Evolutionary conservation across 1,140 invertebrate species (phyloP), one percentile per base, ranked within the genome.

Genomic region (Neodiprion fabricii): DNA sequence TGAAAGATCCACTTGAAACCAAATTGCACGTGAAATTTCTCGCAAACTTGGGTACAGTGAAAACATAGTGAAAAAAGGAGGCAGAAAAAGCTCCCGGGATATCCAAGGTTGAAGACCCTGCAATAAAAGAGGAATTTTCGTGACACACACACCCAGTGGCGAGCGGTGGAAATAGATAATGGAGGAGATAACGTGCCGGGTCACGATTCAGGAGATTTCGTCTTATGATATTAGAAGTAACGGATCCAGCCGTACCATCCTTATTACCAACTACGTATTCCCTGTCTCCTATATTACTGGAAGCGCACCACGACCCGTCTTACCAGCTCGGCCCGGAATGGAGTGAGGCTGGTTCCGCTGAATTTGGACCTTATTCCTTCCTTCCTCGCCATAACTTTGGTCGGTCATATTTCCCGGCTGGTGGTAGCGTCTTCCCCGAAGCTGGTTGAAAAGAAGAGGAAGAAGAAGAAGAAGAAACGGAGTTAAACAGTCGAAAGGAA

Each of bases 251-350:
- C 74, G 61, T 72, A 68, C 68, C 76, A 74, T 79, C 73, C 79
- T 82, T 83, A 82, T 82, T 82, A 82, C 78, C 68, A 48, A 77
- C 73, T 77, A 75, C 79, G 78, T 80, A 82, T 83, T 81, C 77
- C 74, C 69, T 47, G 70, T 70, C 67, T 72, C 75, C 78, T 79
- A 83, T 81, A 82, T 83, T 80, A 74, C 69, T 61, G 40, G 28
- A 48, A 48, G 47, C 73, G 72, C 69, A 66, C n/a, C 14, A 48
- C 5, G 23, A 61, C 53, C 53, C 53, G n/a, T 61, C 53, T 61
- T 61, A 14, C 53, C 28, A 40, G 28, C 53, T 61, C 53, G 53
- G 9, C 11, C 53, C 4, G 53, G 53, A 61, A 12, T 11, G 53
- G 11, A 61, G 53, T 61, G 53, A 61, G 53, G 8, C n/a, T 17